Percentiles rank a stretch among this genome's conserved stretches.
phyloP scores from a whole-genome alignment of 1,140 invertebrate genomes.

The Matsumurasca onukii region DNA sequence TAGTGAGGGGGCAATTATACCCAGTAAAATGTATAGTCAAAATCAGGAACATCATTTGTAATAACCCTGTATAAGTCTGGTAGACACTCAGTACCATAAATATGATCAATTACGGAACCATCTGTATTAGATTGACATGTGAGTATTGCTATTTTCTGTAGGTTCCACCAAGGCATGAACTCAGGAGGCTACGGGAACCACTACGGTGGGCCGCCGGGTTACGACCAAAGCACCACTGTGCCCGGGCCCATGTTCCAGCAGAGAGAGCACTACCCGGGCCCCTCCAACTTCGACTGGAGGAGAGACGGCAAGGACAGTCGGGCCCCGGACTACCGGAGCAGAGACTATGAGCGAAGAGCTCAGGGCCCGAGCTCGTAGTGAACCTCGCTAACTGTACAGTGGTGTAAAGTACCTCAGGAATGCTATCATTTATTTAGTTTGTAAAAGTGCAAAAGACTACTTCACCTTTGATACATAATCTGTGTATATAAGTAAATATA shows the following conservation, averaged over 20 bases:
- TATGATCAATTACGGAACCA: too few relatives aligned
- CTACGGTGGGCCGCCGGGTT: conserved; percentile 14
- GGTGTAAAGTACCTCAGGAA: neutral
- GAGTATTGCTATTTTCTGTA: conserved; percentile 1
- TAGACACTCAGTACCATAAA: too few relatives aligned
- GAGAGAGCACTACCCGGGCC: conserved; percentile 11
- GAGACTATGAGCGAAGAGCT: conserved; percentile 56
- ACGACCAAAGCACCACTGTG: conserved; percentile 8
- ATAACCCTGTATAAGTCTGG: too few relatives aligned
- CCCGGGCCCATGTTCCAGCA: neutral
- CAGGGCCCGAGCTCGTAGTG: conserved; percentile 47
- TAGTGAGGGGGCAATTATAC: too few relatives aligned
- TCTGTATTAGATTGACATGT: too few relatives aligned
- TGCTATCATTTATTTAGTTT: neutral
- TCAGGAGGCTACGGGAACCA: neutral
- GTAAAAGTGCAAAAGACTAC: too few relatives aligned
- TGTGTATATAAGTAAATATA: too few relatives aligned
- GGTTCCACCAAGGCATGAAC: conserved; percentile 19
- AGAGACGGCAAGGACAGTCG: conserved; percentile 4
- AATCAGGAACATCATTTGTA: too few relatives aligned
- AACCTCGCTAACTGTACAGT: neutral
- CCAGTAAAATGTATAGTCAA: too few relatives aligned
- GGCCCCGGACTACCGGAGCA: conserved; percentile 41
- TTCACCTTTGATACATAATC: too few relatives aligned
- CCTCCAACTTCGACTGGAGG: conserved; percentile 21